These are phyloP conservation scores for Dreissena rostriformis DNA, from an alignment of 1,140 invertebrate species.

Conservation along the genomic window DNA sequence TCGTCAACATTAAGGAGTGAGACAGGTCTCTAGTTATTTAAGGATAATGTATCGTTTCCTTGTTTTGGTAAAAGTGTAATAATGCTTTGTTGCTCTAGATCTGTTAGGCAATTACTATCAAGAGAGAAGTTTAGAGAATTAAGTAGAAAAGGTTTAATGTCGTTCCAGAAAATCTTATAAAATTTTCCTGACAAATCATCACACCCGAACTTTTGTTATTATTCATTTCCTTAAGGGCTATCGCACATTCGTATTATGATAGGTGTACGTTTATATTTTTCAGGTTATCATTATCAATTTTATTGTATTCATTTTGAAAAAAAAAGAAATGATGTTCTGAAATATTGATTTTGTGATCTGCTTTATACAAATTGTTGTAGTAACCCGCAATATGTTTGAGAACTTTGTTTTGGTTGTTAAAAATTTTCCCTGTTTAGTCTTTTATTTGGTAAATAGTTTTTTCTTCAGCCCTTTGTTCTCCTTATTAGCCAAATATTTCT, in stretches of 20 bases:
- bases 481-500: constrained; percentile 45
- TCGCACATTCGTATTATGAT: background rate
- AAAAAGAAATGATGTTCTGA: background rate
- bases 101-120: background rate
- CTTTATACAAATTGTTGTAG: constrained; percentile 10
- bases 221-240: constrained; percentile 18
- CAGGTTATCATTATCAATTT: background rate
- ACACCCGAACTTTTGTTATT: constrained; percentile 13
- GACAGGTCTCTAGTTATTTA: constrained; percentile 28
- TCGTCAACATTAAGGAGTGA: constrained; percentile 19
- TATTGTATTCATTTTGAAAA: background rate
- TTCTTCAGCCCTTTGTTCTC: constrained; percentile 30
- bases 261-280: constrained; percentile 5
- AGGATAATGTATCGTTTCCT: background rate
- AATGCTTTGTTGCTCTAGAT: background rate
- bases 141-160: constrained; percentile 20
- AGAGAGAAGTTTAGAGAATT: constrained; percentile 21
- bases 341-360: background rate
- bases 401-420: constrained; percentile 7
- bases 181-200: background rate
- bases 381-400: constrained; percentile 2
- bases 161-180: constrained; percentile 41
- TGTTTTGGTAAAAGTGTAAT: constrained; percentile 16
- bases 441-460: constrained; percentile 10
- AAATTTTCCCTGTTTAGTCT: background rate